Base-by-base conservation (phyloP, 2,888 invertebrate species). In the Nephrotoma guestfalica region DNA sequence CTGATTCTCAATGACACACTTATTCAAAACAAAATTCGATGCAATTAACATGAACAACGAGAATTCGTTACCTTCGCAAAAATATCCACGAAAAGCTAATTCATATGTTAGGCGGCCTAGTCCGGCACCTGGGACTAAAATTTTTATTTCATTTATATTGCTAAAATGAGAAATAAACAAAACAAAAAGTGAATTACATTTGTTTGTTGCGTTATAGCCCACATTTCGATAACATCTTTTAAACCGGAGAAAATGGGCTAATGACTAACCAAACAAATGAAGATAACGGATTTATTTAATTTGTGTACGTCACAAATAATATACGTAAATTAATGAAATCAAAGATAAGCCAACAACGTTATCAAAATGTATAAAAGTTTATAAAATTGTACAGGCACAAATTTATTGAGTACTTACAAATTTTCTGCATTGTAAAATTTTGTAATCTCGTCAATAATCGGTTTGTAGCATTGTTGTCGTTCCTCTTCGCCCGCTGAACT, bases 21-120 rank as follows among this genome's bases (percentile, higher is more conserved):
- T 94, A 92, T 99, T 99, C 84, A 99, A 93, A 87, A 99, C 95
- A 91, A 98, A 99, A 92, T 98, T 97, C 84, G 99, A 98, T 0
- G 98, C 97, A 89, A 99, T 96, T 86, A 99, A 92, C 99, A 99
- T 99, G 91, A 98, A 99, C 57, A 99, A 93, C 42, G 98, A 98
- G 92, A 98, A 99, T 92, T 99, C 99, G 91, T 99, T 99, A 88
- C 99, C 99, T 92, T 99, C 97, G 89, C 98, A 99, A 9, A 94
- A 94, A 92, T 96, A 99, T 0, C 99, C 99, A 18, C 95, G 93
- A 87, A 94, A 94, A 0, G 99, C 98, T 43, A 99, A 94, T 93
- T 99, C 99, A 93, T 96, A 98, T 0, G 98, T 97, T 1, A 99
- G 93, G 87, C 99, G 93, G 0, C 98, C 99, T 5, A 99, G 93